Percentiles rank a stretch among this genome's conserved stretches.
Conservation (phyloP, 2,888 invertebrate species). For the Dolichomitus sp. region DNA sequence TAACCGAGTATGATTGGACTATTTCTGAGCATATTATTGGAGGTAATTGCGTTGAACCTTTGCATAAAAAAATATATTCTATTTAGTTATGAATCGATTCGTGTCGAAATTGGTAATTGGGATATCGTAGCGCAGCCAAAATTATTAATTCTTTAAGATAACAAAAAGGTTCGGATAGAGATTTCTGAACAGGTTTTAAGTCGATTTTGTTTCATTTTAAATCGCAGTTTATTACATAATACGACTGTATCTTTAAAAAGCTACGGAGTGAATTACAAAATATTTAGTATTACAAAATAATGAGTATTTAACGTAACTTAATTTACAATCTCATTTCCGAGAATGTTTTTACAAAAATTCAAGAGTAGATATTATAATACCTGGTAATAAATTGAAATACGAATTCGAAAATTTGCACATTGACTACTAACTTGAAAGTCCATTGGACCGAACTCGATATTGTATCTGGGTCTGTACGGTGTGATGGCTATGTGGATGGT, state of each 20-base stretch:
- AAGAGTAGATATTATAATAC: not conserved
- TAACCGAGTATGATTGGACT: not conserved
- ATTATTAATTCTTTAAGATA: not conserved
- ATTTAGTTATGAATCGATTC: not conserved
- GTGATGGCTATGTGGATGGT: conserved; percentile 6
- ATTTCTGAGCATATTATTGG: not conserved
- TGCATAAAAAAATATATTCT: not conserved
- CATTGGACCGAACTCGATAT: not conserved
- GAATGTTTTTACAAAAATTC: not conserved
- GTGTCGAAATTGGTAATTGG: too few species aligned
- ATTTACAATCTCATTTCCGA: not conserved
- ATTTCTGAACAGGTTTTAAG: not conserved
- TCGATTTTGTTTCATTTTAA: not conserved
- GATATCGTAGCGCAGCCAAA: too few species aligned
- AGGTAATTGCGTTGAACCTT: not conserved
- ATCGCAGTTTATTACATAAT: too few species aligned
- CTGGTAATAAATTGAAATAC: not conserved
- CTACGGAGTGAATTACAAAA: too few species aligned
- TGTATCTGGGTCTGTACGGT: conserved; percentile 8
- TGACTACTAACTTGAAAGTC: not conserved
- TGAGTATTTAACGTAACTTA: not conserved
- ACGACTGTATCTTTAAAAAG: too few species aligned
- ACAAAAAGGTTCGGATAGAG: not conserved
- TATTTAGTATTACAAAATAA: not conserved
- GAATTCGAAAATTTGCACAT: not conserved